These are phyloP conservation scores for Coreoperca whiteheadi DNA, from an alignment of 2,113 vertebrate species.

Conservation along the genomic window DNA sequence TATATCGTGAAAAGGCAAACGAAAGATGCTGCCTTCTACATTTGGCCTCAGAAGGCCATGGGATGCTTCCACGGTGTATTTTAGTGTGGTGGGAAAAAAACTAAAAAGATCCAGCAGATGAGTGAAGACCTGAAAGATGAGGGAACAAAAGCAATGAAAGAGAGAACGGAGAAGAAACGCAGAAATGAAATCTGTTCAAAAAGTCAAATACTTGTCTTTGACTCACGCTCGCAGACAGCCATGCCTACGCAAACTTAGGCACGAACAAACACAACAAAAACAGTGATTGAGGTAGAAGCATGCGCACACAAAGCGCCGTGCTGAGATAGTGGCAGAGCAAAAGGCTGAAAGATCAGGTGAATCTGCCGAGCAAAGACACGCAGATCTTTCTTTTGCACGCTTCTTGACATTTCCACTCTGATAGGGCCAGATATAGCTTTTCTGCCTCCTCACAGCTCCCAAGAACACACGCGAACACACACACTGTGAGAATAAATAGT, in stretches of 20 bases:
- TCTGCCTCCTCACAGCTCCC: conserved; percentile 55
- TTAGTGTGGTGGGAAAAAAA: conserved; percentile 23
- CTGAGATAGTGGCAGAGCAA: conserved; percentile 59
- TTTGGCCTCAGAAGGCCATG: conserved; percentile 60
- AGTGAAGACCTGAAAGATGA: conserved; percentile 60
- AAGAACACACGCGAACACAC: conserved; percentile 50
- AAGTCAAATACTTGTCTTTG: conserved; percentile 69
- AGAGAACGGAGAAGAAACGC: conserved; percentile 52
- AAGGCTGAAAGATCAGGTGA: conserved; percentile 75
- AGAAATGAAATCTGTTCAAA: conserved; percentile 53
- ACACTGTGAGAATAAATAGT: conserved; percentile 53
- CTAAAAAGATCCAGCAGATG: conserved; percentile 39
- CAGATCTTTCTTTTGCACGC: conserved; percentile 52
- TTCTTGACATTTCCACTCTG: conserved; percentile 69
- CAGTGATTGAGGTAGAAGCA: conserved; percentile 48
- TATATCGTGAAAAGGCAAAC: too few species aligned
- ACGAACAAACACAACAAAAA: conserved; percentile 66
- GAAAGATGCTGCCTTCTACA: conserved; percentile 51
- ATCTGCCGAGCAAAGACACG: conserved; percentile 59
- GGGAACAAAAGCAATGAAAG: conserved; percentile 56
- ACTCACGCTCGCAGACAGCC: conserved; percentile 37
- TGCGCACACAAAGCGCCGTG: conserved; percentile 13
- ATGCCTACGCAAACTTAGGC: conserved; percentile 56
- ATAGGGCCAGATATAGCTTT: conserved; percentile 66
- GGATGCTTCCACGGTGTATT: conserved; percentile 51